A percentile compares a stretch with the other conserved stretches of the same genome.
phyloP scores from a whole-genome alignment of 35 echinoderm and acorn worm species.

The Chiridota heheva region DNA sequence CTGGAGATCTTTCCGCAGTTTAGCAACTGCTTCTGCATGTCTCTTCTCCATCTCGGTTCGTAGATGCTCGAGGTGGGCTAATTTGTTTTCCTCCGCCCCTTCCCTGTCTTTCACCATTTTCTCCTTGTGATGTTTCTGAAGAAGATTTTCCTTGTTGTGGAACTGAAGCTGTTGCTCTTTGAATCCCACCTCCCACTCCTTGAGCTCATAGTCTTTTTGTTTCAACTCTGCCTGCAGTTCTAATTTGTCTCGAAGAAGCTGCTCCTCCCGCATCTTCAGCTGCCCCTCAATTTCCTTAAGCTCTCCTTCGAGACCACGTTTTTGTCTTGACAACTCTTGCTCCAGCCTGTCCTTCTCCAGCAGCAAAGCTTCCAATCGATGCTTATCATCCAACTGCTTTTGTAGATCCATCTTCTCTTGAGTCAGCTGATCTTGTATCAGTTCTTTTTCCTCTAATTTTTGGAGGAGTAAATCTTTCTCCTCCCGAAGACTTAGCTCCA shows the following conservation, averaged over 20 bases:
- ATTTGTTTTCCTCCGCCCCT: constrained; percentile 39
- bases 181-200: constrained; percentile 70
- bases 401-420: constrained; percentile 76
- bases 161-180: constrained; percentile 82
- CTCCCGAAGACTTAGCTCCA: constrained; percentile 59
- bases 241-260: constrained; percentile 75
- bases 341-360: constrained; percentile 89
- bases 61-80: constrained; percentile 65
- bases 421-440: constrained; percentile 64
- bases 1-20: constrained; percentile 68
- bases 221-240: constrained; percentile 76
- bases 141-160: constrained; percentile 62
- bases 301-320: constrained; percentile 71
- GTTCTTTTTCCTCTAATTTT: constrained; percentile 85
- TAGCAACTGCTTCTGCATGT: constrained; percentile 87
- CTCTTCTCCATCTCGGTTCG: constrained; percentile 70
- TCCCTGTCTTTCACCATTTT: constrained; percentile 49
- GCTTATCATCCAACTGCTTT: constrained; percentile 67
- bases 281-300: constrained; percentile 83
- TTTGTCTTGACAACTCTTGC: constrained; percentile 91
- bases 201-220: constrained; percentile 79
- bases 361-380: constrained; percentile 71
- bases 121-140: constrained; percentile 61
- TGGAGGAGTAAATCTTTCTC: constrained; percentile 84
- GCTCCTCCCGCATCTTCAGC: constrained; percentile 62